Evolutionary conservation across 2,888 invertebrate genomes (phyloP), one percentile per base, ranked within the genome.

Genomic region (Apotomis turbidana): DNA sequence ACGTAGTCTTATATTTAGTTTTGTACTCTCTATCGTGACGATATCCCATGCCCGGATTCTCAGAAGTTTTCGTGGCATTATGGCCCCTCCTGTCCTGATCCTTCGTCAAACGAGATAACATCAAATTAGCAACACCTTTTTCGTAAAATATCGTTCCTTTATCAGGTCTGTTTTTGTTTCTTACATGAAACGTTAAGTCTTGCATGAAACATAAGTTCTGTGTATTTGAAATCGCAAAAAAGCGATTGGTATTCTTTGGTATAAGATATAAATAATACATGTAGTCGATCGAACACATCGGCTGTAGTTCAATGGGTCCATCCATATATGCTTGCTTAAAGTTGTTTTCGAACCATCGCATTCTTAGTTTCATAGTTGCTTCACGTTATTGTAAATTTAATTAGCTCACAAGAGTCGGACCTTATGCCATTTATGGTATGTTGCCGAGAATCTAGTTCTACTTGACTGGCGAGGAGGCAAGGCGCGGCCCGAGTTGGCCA

Each of bases 361-460:
- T 76, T 78, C 76, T 76, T 76, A 72, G 60, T 63, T 55, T 41
- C 61, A 79, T 80, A 80, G 78, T 80, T 81, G 59, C 81, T 85
- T 85, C 81, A 83, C 81, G 81, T 82, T 82, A 84, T 81, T 84
- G 80, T 84, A 79, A 76, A 84, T 81, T 83, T 88, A 87, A 87
- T 88, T 87, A 85, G 85, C 83, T 83, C 75, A 74, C 82, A 46
- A 75, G 76, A 85, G 85, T 84, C 87, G 77, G 83, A 81, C 83
- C 83, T 82, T 86, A 81, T 79, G 73, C 87, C 87, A 79, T 87
- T 82, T 86, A 88, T 79, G 88, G 88, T 79, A 86, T 80, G 84
- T 87, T 87, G 85, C 78, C 81, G 81, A 85, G 86, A 88, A 87
- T 87, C 86, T 85, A 85, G 87, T 83, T 81, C 81, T 67, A 71